phyloP scores from a whole-genome alignment of 2,113 vertebrate genomes.

The Pelvicachromis taeniatus region DNA sequence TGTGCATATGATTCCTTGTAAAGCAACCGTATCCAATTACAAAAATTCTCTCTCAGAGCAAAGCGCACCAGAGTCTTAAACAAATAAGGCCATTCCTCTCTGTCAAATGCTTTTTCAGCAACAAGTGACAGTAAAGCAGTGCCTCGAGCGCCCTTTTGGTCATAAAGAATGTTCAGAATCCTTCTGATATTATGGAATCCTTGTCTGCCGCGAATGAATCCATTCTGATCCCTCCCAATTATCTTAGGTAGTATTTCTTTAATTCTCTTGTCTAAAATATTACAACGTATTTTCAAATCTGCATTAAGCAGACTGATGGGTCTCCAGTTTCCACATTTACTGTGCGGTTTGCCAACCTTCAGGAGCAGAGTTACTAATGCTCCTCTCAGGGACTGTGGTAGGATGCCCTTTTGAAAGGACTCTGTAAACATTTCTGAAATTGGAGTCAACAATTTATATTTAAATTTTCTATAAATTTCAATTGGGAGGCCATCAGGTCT shows the following conservation, averaged over 20 bases:
- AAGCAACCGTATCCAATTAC: too few relatives aligned
- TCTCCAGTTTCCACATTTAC: background rate
- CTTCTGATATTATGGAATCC: background rate
- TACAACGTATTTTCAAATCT: background rate
- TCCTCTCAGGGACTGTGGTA: background rate
- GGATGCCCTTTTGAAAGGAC: background rate
- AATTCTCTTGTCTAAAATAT: background rate
- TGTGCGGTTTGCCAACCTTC: background rate
- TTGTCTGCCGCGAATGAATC: background rate
- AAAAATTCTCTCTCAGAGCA: too few relatives aligned
- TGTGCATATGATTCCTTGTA: too few relatives aligned
- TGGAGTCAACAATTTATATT: background rate
- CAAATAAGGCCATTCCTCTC: background rate
- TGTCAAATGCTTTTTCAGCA: background rate
- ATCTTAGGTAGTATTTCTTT: fast-evolving
- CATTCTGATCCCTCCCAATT: fast-evolving
- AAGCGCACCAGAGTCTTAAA: too few relatives aligned
- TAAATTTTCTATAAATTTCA: too few relatives aligned
- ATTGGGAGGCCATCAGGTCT: too few relatives aligned
- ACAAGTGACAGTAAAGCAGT: too few relatives aligned
- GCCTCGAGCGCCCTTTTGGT: too few relatives aligned
- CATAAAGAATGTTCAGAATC: background rate
- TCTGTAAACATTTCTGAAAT: background rate
- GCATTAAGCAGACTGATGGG: background rate
- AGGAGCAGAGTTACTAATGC: background rate